Base-by-base conservation (phyloP, 2,888 invertebrate genomes). In the Campoplex nolae region DNA sequence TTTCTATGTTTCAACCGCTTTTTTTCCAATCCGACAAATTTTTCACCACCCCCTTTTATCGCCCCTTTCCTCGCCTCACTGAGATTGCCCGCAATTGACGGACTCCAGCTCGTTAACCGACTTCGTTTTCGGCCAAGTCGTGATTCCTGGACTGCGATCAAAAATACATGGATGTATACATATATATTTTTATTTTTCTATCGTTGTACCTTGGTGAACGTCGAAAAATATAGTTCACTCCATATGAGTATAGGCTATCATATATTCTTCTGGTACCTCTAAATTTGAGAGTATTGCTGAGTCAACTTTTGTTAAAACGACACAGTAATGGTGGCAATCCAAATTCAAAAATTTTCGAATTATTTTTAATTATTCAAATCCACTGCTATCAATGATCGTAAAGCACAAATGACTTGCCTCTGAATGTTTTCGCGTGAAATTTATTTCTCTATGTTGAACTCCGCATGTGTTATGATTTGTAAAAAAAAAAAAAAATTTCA, bases 21-120 rank as follows among this genome's bases (percentile, higher is more conserved):
- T 87, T 42, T 58, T 35, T 35, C 16, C 90, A 88, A 90, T 88
- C 89, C 89, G 90, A 91, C 91, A 90, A 92, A 91, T 92, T 91
- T 23, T 28, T 13, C 68, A n/a, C 48, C 32, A 32, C 51, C 32
- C 9, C 0, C 18, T 11, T 11, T 4, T 51, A 13, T 11, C 45
- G 11, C 85, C 81, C 51, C 54, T 32, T 48, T 7, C 35, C 16
- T 51, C n/a, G 1, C 48, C 74, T 45, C 73, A 9, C 54, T 54
- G 89, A 86, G 90, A 92, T 91, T 89, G 89, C 81, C 79, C 87
- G 86, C 90, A 88, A 90, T 92, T 90, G 90, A 88, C 84, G 87
- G 67, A 65, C 70, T 77, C 7, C 71, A 23, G 16, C 18, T 35
- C 51, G 38, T 18, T 73, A 51, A 54, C 71, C 65, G 32, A 54